Percentiles rank a stretch among this genome's conserved stretches.
Conservation (phyloP, 1,140 invertebrate species). For the Rhagoletis pomonella region DNA sequence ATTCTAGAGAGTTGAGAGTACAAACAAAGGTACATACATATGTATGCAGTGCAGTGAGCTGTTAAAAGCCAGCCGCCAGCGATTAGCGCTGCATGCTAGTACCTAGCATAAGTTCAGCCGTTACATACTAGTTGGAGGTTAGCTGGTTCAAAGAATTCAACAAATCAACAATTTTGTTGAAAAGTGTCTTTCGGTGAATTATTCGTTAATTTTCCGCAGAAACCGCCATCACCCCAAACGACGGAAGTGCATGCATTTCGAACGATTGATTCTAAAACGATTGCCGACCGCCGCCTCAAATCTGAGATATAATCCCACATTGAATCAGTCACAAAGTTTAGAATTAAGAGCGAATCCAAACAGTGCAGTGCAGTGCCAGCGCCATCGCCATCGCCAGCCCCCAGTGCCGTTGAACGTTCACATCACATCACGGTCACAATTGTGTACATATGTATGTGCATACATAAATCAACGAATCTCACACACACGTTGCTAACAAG, state of each 20-base stretch:
- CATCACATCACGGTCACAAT: too few species aligned
- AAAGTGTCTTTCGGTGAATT: constrained; percentile 1
- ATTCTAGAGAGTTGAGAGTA: constrained; percentile 30
- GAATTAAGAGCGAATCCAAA: constrained; percentile 33
- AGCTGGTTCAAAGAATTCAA: constrained; percentile 33
- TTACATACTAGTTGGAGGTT: neutral
- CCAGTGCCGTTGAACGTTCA: neutral
- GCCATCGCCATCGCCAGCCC: neutral
- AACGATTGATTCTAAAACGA: neutral
- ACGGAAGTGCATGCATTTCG: constrained; percentile 27
- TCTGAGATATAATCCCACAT: constrained; percentile 35
- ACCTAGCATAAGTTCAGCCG: too few species aligned
- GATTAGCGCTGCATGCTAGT: neutral
- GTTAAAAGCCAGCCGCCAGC: neutral
- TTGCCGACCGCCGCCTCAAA: neutral
- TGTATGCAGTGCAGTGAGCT: neutral
- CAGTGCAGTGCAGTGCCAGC: too few species aligned
- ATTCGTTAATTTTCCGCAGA: constrained; percentile 17
- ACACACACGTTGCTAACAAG: neutral
- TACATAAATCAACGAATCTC: neutral
- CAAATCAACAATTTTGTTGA: neutral
- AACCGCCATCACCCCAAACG: neutral
- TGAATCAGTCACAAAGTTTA: constrained; percentile 33
- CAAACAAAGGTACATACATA: neutral
- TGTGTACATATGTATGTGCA: neutral